Evolutionary conservation across 2,888 invertebrate species (phyloP).

Genomic region (Frankliniella fusca): DNA sequence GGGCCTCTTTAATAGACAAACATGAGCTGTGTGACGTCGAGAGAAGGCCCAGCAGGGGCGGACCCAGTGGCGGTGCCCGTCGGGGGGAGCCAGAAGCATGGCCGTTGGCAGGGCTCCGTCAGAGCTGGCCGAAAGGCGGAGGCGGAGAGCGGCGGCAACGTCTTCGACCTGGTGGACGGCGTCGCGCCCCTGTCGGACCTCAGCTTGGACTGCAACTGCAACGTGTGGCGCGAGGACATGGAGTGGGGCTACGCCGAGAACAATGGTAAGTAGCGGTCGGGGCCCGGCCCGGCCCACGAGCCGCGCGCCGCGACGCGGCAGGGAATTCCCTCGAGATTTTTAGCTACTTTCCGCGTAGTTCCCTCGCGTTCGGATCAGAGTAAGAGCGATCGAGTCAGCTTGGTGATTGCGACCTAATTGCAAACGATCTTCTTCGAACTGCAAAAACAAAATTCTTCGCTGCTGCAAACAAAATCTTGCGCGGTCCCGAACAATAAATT

Average conservation of each 20-base stretch:
- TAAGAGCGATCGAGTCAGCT: too few species aligned
- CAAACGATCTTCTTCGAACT: too few species aligned
- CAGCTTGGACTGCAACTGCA: slow-evolving; percentile 19
- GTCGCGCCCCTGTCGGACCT: not conserved
- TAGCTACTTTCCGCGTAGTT: too few species aligned
- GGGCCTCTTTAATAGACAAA: slow-evolving; percentile 8
- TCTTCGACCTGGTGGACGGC: slow-evolving; percentile 4
- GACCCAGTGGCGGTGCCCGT: not conserved
- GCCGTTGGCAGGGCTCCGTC: not conserved
- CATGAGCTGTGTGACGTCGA: slow-evolving; percentile 18
- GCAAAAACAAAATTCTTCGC: too few species aligned
- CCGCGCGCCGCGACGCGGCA: too few species aligned
- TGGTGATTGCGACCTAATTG: too few species aligned
- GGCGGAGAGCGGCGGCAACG: not conserved
- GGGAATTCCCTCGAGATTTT: too few species aligned
- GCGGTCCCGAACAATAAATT: too few species aligned
- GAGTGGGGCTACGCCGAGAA: slow-evolving; percentile 15
- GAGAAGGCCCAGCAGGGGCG: slow-evolving; percentile 14
- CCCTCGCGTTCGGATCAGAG: too few species aligned
- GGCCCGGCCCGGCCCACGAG: too few species aligned
- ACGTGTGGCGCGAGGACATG: not conserved
- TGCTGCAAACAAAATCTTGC: too few species aligned
- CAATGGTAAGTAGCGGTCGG: not conserved
- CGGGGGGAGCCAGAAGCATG: not conserved
- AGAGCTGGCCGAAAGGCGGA: not conserved